Evolutionary conservation across 2,888 invertebrate genomes (phyloP).

Genomic region (Sphinx pinastri): DNA sequence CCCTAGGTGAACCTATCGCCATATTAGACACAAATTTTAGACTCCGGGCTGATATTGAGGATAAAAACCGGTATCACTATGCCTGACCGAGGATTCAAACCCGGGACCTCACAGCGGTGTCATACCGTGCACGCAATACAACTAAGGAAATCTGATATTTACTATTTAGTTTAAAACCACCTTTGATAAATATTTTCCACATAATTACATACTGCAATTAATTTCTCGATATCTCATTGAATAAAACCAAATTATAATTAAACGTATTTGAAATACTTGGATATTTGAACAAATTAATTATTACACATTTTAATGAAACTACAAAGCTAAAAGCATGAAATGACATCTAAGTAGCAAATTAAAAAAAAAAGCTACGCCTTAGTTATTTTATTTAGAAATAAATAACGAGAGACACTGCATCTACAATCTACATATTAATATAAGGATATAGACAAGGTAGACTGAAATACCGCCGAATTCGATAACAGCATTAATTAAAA

Average conservation of each 20-base stretch:
- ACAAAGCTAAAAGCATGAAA: not conserved
- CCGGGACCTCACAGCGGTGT: too few species aligned
- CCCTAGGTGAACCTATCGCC: too few species aligned
- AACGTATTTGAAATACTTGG: not conserved
- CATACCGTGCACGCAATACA: too few species aligned
- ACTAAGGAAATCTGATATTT: too few species aligned
- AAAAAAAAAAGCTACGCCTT: not conserved
- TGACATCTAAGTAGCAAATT: not conserved
- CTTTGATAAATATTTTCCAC: too few species aligned
- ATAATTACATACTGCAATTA: too few species aligned
- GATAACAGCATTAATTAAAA: slow-evolving; percentile 21
- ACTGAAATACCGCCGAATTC: slow-evolving; percentile 11
- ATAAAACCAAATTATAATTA: not conserved
- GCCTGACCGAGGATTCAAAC: too few species aligned
- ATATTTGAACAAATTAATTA: not conserved
- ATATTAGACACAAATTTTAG: too few species aligned
- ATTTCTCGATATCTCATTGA: too few species aligned
- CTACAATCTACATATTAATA: not conserved
- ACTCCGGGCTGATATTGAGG: too few species aligned
- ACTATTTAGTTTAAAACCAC: too few species aligned
- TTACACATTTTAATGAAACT: not conserved
- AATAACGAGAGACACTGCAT: not conserved
- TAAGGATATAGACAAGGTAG: slow-evolving; percentile 7
- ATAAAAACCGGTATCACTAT: too few species aligned
- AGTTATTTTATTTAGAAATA: not conserved